Evolutionary conservation across 2,113 vertebrate species (phyloP), one percentile per base, ranked within the genome.

Genomic region (Dipodomys merriami): DNA sequence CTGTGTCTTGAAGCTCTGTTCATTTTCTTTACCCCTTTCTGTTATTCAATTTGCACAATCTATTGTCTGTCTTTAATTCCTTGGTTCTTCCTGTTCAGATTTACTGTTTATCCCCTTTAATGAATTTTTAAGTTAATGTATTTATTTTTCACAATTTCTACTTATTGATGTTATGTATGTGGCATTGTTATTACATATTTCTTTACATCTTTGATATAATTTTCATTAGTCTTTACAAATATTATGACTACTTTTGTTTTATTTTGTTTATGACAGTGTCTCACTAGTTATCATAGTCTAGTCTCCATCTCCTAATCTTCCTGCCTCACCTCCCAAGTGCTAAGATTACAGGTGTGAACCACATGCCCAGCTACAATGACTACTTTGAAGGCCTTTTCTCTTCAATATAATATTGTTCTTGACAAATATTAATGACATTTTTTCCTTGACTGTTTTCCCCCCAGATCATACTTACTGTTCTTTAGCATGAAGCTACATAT

Each of bases 141-240:
- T 91, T 39, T 86, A 23, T 44, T 88, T 84, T 67, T 86, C 27
- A 73, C 22, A n/a, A 64, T 69, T 86, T 65, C 68, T 88, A 18
- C 68, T 80, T 88, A 60, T 84, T 88, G 65, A 80, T 92, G 72
- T 35, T 88, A 57, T 67, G 11, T 92, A 80, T 44, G 35, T 68
- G 60, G 29, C 33, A 60, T 57, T 85, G 27, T 79, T 29, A 73
- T 72, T 27, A 62, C 2, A 89, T 33, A 18, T 85, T 88, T 64
- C n/a, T 95, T 85, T 85, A 84, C 76, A 76, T 76, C 30, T 90
- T 81, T 77, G 84, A 30, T 25, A 20, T 84, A 46, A 44, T 84
- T 84, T 67, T 15, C 29, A 88, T 95, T 80, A 35, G 62, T 88
- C 15, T 89, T 88, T 88, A 67, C 65, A 49, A 25, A 29, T 81